phyloP scores from a whole-genome alignment of 2,888 invertebrate species.

The Periphyllus acericola region DNA sequence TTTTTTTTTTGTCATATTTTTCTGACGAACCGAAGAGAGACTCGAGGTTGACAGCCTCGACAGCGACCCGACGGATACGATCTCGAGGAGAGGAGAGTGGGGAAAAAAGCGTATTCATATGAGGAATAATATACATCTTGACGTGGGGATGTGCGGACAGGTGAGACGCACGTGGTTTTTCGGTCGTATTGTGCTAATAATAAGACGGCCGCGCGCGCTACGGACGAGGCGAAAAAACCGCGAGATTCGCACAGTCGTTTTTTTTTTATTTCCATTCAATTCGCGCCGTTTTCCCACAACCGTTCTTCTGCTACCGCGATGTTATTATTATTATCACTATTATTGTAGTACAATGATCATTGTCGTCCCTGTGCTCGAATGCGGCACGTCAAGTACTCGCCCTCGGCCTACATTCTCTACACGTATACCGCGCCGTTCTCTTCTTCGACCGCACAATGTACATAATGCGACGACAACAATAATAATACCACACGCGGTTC shows the following conservation, averaged over 20 bases:
- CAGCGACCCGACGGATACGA: neutral
- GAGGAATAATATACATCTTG: neutral
- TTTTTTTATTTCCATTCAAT: conserved; percentile 32
- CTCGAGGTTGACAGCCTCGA: too few species aligned
- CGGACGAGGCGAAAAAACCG: neutral
- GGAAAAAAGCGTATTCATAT: too few species aligned
- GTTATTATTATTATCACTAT: neutral
- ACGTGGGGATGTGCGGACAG: neutral
- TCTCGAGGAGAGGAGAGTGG: neutral
- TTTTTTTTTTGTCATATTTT: neutral
- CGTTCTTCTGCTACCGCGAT: neutral
- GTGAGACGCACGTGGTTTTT: conserved; percentile 17
- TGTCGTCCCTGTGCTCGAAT: conserved; percentile 22
- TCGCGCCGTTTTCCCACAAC: conserved; percentile 25
- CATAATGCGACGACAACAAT: neutral
- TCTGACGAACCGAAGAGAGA: too few species aligned
- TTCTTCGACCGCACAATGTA: neutral
- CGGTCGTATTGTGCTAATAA: conserved; percentile 14
- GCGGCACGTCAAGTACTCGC: conserved; percentile 41
- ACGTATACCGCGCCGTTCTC: neutral
- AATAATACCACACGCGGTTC: neutral
- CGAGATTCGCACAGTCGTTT: conserved; percentile 5
- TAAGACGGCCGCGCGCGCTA: neutral
- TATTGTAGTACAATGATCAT: neutral
- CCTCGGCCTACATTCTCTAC: neutral